Evolutionary conservation across 2,888 invertebrate species (phyloP).

Genomic region (Microchrysa polita): DNA sequence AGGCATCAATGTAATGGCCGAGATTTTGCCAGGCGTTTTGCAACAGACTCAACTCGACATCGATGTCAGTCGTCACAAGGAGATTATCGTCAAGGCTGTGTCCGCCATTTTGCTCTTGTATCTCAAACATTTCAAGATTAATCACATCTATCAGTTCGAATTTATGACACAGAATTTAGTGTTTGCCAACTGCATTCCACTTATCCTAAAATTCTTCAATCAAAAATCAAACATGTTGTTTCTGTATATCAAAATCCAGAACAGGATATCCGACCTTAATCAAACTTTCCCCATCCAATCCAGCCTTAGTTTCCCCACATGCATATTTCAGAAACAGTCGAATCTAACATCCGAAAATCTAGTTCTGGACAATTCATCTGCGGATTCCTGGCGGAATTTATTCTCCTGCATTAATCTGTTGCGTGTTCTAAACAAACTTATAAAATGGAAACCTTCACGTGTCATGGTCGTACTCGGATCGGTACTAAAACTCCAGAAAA

Average conservation of each 20-base stretch:
- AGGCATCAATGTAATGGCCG: slow-evolving; percentile 97
- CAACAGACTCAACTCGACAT: slow-evolving; percentile 95
- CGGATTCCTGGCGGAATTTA: slow-evolving; percentile 97
- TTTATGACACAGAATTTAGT: slow-evolving; percentile 99
- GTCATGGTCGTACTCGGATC: slow-evolving; percentile 99
- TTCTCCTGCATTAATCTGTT: slow-evolving; percentile 97
- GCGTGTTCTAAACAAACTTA: slow-evolving; percentile 95
- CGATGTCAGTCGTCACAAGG: slow-evolving; percentile 98
- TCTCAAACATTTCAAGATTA: slow-evolving; percentile 95
- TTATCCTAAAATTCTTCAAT: slow-evolving; percentile 98
- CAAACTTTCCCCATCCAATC: slow-evolving; percentile 78
- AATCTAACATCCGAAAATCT: slow-evolving; percentile 92
- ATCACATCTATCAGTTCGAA: slow-evolving; percentile 99
- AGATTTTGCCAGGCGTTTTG: slow-evolving; percentile 97
- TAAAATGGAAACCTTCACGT: slow-evolving; percentile 99
- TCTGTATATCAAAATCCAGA: slow-evolving; percentile 63
- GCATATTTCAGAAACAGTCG: slow-evolving; percentile 94
- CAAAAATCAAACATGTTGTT: slow-evolving; percentile 95
- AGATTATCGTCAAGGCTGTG: slow-evolving; percentile 97
- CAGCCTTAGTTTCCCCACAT: slow-evolving; percentile 93
- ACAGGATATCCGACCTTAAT: neutral
- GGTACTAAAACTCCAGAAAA: slow-evolving; percentile 96
- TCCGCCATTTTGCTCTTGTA: slow-evolving; percentile 89
- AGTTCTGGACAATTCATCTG: slow-evolving; percentile 83
- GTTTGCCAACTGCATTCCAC: slow-evolving; percentile 98